Conservation (phyloP, 1,140 invertebrate genomes). For the Colletes latitarsis region DNA sequence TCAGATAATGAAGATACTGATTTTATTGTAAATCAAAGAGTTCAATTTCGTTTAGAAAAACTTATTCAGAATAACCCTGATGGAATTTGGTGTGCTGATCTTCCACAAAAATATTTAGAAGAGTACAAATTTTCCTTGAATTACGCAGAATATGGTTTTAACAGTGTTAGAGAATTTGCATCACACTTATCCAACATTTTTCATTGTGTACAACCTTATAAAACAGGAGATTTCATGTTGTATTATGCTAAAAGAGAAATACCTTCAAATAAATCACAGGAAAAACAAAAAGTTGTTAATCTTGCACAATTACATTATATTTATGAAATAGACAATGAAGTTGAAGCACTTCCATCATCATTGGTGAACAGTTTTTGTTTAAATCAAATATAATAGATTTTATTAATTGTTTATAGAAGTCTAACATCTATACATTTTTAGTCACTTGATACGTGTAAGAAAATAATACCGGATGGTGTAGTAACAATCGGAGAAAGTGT, state of each 20-base stretch:
- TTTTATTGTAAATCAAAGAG: slow-evolving; percentile 58
- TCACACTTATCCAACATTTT: slow-evolving; percentile 74
- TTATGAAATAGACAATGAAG: slow-evolving; percentile 38
- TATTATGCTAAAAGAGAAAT: slow-evolving; percentile 60
- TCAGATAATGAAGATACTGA: neutral
- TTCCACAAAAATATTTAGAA: slow-evolving; percentile 68
- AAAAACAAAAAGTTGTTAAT: neutral
- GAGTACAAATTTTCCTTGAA: slow-evolving; percentile 70
- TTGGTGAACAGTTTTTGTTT: slow-evolving; percentile 60
- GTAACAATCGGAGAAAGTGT: slow-evolving; percentile 69
- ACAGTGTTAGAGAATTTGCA: slow-evolving; percentile 69
- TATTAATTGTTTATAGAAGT: slow-evolving; percentile 15
- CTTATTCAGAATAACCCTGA: slow-evolving; percentile 70
- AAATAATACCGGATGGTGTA: slow-evolving; percentile 64
- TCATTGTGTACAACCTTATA: slow-evolving; percentile 45
- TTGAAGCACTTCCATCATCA: slow-evolving; percentile 58
- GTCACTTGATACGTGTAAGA: slow-evolving; percentile 49
- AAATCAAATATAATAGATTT: slow-evolving; percentile 8
- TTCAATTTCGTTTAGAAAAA: slow-evolving; percentile 67
- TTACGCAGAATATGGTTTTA: slow-evolving; percentile 72
- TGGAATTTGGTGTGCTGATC: slow-evolving; percentile 75
- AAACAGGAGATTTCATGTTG: slow-evolving; percentile 65
- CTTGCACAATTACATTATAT: slow-evolving; percentile 44
- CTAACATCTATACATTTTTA: slow-evolving; percentile 47
- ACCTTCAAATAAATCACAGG: slow-evolving; percentile 17